Conservation (phyloP, 2,113 vertebrate genomes). For the Aegithalos caudatus region DNA sequence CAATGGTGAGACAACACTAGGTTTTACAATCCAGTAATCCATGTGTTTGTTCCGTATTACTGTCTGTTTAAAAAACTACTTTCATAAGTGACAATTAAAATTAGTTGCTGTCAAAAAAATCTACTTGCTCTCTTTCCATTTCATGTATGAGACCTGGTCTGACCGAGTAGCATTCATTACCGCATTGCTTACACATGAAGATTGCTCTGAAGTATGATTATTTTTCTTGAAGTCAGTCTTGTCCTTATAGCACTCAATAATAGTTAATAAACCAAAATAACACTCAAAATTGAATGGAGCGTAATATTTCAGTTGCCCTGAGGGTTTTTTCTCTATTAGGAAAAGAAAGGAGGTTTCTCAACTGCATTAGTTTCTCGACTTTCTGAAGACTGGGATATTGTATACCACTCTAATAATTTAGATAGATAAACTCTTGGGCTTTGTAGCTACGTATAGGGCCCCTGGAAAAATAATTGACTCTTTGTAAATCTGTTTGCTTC, state of each 20-base stretch:
- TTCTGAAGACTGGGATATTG: not conserved
- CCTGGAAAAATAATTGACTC: not conserved
- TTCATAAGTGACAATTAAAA: not conserved
- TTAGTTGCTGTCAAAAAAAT: not conserved
- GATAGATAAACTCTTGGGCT: not conserved
- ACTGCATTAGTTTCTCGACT: accelerated
- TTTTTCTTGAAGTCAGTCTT: not conserved
- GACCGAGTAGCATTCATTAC: not conserved
- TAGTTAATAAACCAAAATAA: not conserved
- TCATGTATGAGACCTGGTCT: not conserved
- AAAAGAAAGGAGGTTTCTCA: not conserved
- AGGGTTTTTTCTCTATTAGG: not conserved
- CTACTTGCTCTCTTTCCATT: not conserved
- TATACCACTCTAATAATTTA: not conserved
- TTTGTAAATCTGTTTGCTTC: not conserved
- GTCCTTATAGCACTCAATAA: not conserved
- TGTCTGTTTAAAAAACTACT: not conserved
- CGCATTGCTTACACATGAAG: not conserved
- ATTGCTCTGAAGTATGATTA: not conserved
- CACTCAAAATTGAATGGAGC: not conserved
- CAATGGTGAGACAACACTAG: not conserved
- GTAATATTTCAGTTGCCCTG: not conserved
- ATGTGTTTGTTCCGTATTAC: not conserved
- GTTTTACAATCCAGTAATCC: not conserved
- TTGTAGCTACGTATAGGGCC: not conserved